phyloP scores from a whole-genome alignment of 1,140 invertebrate species.

The Brachionus calyciflorus region DNA sequence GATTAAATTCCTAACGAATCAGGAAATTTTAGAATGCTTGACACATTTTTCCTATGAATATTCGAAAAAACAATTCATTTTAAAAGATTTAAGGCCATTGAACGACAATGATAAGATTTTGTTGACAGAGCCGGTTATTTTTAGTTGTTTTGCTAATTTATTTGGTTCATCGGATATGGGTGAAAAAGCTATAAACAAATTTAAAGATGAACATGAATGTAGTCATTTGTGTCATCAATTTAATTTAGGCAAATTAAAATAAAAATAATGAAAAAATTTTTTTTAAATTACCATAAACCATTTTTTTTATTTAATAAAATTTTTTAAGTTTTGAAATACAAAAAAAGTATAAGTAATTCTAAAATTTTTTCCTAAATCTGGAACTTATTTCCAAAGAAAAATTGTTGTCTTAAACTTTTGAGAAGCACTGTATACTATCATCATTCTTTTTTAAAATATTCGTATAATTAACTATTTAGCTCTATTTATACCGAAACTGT shows the following conservation, averaged over 20 bases:
- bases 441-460: no score
- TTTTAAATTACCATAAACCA: not conserved
- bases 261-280: not conserved
- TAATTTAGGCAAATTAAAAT: not conserved
- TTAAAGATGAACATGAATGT: slow-evolving; percentile 10
- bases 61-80: not conserved
- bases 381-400: no score
- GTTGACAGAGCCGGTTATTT: slow-evolving; percentile 3
- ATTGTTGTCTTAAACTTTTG: no score
- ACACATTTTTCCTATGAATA: slow-evolving; percentile 10
- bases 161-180: not conserved
- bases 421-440: no score
- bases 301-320: not conserved
- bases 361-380: no score
- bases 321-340: no score
- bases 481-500: no score
- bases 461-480: no score
- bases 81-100: slow-evolving; percentile 8
- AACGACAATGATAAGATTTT: not conserved
- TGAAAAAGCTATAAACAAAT: not conserved
- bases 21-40: not conserved
- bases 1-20: not conserved
- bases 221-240: not conserved
- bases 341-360: no score
- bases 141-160: not conserved